Percentiles rank a stretch among this genome's conserved stretches.
phyloP scores from a whole-genome alignment of 2,888 invertebrate genomes.

The Orthosia gracilis region DNA sequence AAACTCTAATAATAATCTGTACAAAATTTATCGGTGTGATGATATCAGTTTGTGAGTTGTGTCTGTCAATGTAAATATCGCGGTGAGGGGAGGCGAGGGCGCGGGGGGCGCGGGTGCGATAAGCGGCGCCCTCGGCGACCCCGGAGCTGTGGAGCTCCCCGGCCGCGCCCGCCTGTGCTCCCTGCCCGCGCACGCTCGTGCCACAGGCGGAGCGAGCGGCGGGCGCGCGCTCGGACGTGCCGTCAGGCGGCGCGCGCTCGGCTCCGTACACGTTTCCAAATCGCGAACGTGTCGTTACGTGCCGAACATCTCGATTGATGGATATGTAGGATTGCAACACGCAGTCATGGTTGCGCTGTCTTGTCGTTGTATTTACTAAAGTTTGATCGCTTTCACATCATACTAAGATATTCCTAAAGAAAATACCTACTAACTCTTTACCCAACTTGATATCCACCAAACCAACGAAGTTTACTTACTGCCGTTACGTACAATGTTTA shows the following conservation, averaged over 20 bases:
- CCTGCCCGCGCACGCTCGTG: constrained; percentile 9
- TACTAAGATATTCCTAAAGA: too few species aligned
- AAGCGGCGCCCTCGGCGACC: constrained; percentile 79
- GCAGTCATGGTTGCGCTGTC: background rate
- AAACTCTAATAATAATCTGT: constrained; percentile 56
- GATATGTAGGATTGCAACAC: constrained; percentile 55
- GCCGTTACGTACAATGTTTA: background rate
- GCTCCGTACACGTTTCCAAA: constrained; percentile 45
- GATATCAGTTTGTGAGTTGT: constrained; percentile 64
- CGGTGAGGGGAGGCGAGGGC: constrained; percentile 53
- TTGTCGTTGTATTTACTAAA: background rate
- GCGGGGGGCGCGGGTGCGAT: constrained; percentile 69
- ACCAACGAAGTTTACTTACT: background rate
- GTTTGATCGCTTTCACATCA: background rate
- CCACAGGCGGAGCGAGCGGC: background rate
- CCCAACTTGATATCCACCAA: background rate
- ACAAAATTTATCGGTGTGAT: constrained; percentile 65
- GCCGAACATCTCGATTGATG: constrained; percentile 67
- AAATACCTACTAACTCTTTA: background rate
- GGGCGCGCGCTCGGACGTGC: constrained; percentile 16
- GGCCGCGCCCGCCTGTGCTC: constrained; percentile 40
- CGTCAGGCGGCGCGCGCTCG: background rate
- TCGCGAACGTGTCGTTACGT: constrained; percentile 65
- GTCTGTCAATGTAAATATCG: constrained; percentile 67
- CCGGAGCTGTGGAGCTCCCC: constrained; percentile 70